phyloP scores from a whole-genome alignment of 1,140 invertebrate species.

The Sipha flava region DNA sequence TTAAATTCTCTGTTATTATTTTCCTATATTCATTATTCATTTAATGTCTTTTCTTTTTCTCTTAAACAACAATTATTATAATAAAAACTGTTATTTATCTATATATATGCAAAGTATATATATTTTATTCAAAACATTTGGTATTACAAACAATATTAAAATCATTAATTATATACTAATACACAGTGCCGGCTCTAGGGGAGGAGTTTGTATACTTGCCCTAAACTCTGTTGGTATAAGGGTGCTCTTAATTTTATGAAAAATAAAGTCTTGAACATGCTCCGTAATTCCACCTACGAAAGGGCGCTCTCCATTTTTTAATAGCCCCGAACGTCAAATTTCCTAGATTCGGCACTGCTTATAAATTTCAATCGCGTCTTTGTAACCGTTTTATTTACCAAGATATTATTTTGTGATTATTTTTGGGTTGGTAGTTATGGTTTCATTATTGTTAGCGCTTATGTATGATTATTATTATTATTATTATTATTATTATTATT shows the following conservation, averaged over 20 bases:
- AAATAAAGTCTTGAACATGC: no score
- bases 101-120: no score
- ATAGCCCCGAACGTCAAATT: no score
- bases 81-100: neutral
- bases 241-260: no score
- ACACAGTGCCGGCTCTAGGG: no score
- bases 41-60: neutral
- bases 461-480: neutral
- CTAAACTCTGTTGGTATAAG: no score
- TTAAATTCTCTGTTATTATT: neutral
- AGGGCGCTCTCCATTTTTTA: no score
- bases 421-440: neutral
- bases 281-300: no score
- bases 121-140: no score
- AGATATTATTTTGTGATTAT: neutral
- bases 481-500: slow-evolving; percentile 3
- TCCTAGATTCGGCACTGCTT: no score
- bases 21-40: neutral
- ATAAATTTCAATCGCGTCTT: neutral
- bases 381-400: neutral
- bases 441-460: slow-evolving; percentile 2
- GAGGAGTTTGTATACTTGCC: no score
- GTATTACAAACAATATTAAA: neutral
- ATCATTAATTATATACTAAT: neutral
- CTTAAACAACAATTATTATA: neutral